Evolutionary conservation across 2,797 vertebrate genomes (phyloP), one percentile per base, ranked within the genome.

Genomic region (Gallinago nigripennis): DNA sequence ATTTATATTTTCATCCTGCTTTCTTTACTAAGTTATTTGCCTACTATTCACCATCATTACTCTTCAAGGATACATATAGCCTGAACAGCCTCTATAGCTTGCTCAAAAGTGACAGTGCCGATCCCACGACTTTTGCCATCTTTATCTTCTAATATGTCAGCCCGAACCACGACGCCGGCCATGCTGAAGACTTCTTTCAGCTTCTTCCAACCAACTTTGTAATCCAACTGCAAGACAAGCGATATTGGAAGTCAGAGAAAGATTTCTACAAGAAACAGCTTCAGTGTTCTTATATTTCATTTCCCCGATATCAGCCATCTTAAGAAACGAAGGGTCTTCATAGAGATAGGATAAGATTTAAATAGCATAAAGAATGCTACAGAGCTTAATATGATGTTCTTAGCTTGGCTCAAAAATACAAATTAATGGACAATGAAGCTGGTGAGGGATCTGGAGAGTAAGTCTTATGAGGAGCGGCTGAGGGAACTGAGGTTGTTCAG

Each of bases 151-250:
- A 99, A 98, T 84, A 99, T 99, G 97, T 99, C 99, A 0, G 99
- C 97, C 56, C 99, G 98, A 50, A 99, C 97, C 65, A 99, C 99
- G 35, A 98, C 97, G 16, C 99, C 99, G 0, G 99, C 99, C 99
- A 99, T 99, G 97, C 98, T 95, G 93, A 99, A 99, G 14, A 99
- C 99, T 97, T 99, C 99, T 68, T 99, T 99, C 97, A 99, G 98
- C 96, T 99, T 99, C 98, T 99, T 99, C 99, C 99, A 99, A 57
- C 99, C 99, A 65, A 99, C 99, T 97, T 99, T 99, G 98, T 99
- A 99, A 97, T 99, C 99, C 97, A 99, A 98, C 99, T 99, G 97
- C 12, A 85, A 48, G 78, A 63, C 50, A 94, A 70, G n/a, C 1
- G 1, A 63, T 1, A 56, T 31, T 37, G 51, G 39, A 31, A 88